A percentile compares a stretch with the other conserved stretches of the same genome.
These are phyloP conservation scores for Morpho achilles DNA, from an alignment of 2,888 invertebrate genomes.

Conservation along the genomic window DNA sequence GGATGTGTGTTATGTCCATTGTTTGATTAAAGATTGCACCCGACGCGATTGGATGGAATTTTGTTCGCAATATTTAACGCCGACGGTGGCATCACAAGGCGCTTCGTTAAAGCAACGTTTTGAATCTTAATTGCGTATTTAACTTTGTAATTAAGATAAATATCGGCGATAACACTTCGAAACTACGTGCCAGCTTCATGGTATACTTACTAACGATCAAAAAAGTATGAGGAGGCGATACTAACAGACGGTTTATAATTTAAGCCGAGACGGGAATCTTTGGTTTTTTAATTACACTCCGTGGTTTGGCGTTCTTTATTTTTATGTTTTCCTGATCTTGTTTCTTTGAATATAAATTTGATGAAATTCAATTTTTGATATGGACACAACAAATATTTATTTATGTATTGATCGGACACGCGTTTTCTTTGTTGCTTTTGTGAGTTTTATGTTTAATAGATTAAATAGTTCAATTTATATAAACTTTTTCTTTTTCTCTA, in stretches of 20 bases:
- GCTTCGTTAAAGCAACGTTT: constrained; percentile 54
- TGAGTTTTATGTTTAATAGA: no score
- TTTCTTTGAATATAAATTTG: no score
- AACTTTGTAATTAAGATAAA: constrained; percentile 73
- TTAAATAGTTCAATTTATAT: no score
- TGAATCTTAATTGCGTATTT: constrained; percentile 70
- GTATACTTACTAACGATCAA: constrained; percentile 43
- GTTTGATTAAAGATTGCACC: constrained; percentile 65
- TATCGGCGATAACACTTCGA: constrained; percentile 59
- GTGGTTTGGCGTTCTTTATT: constrained; percentile 8
- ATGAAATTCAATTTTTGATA: no score
- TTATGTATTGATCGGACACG: no score
- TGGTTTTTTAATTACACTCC: constrained; percentile 10
- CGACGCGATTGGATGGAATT: constrained; percentile 52
- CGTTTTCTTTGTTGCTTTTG: no score
- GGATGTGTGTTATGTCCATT: constrained; percentile 54
- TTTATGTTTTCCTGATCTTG: background rate
- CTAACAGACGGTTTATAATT: constrained; percentile 4
- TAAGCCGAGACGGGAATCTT: constrained; percentile 6
- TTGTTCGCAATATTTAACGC: constrained; percentile 64
- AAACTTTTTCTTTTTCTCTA: no score
- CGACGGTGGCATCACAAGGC: constrained; percentile 66
- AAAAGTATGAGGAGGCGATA: constrained; percentile 29
- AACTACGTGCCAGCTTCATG: constrained; percentile 54
- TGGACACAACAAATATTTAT: no score